Conservation (phyloP, 2,113 vertebrate species). For the Cheilinus undulatus region DNA sequence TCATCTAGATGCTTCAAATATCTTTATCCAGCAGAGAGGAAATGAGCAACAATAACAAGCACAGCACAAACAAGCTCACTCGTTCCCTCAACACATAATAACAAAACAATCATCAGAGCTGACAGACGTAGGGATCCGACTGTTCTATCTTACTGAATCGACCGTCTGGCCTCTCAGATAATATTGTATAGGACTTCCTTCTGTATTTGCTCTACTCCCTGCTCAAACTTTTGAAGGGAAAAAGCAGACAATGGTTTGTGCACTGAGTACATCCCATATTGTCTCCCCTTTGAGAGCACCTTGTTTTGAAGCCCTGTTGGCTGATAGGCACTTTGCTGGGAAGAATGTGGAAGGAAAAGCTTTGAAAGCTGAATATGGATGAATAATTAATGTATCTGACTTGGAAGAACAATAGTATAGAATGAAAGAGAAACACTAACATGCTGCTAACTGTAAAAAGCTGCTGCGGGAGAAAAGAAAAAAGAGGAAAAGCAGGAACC, state of each 20-base stretch:
- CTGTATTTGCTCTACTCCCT: slow-evolving; percentile 44
- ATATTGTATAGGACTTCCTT: slow-evolving; percentile 45
- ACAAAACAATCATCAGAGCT: slow-evolving; percentile 55
- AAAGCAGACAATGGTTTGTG: slow-evolving; percentile 62
- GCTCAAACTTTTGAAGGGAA: slow-evolving; percentile 44
- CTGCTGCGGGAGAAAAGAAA: slow-evolving; percentile 17
- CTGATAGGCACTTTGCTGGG: slow-evolving; percentile 78
- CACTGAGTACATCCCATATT: slow-evolving; percentile 65
- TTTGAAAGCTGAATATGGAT: slow-evolving; percentile 79
- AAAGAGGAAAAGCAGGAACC: slow-evolving; percentile 42
- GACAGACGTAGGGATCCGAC: slow-evolving; percentile 35
- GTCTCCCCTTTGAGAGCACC: slow-evolving; percentile 67
- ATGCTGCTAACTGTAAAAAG: slow-evolving; percentile 69
- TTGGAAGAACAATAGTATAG: slow-evolving; percentile 80
- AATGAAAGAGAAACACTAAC: slow-evolving; percentile 73
- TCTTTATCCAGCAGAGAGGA: slow-evolving; percentile 34
- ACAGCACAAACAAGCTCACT: slow-evolving; percentile 22
- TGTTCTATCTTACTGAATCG: slow-evolving; percentile 37
- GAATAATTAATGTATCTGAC: slow-evolving; percentile 81
- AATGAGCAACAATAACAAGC: slow-evolving; percentile 48
- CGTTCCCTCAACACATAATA: slow-evolving; percentile 21
- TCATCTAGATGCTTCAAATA: slow-evolving; percentile 48
- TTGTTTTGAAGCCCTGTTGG: slow-evolving; percentile 74
- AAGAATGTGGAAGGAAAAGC: slow-evolving; percentile 70
- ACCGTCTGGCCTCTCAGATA: slow-evolving; percentile 46